phyloP scores from a whole-genome alignment of 2,888 invertebrate genomes.

The Drosophila subsilvestris region DNA sequence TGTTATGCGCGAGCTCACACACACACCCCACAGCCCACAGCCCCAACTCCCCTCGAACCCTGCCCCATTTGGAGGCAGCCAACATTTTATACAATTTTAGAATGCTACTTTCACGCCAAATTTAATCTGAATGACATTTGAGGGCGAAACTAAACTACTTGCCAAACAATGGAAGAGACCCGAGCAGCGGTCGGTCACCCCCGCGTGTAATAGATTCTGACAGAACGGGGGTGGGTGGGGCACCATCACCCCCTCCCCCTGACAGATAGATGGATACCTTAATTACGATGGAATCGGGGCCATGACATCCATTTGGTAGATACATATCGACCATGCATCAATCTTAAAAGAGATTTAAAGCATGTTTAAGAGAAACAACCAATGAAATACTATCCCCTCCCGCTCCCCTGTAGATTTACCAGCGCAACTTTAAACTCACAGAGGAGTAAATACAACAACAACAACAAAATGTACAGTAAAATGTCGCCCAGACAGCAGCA shows the following conservation, averaged over 20 bases:
- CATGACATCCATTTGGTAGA: background rate
- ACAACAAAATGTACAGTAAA: too few species aligned
- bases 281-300: background rate
- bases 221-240: background rate
- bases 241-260: background rate
- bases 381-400: too few species aligned
- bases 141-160: constrained; percentile 71
- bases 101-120: constrained; percentile 80
- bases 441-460: too few species aligned
- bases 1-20: constrained; percentile 74
- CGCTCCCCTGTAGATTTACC: too few species aligned
- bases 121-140: constrained; percentile 79
- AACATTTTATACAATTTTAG: constrained; percentile 62
- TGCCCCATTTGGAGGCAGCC: constrained; percentile 3
- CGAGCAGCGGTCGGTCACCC: constrained; percentile 11
- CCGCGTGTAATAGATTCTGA: background rate
- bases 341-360: background rate
- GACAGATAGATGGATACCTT: background rate
- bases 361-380: too few species aligned
- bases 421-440: too few species aligned
- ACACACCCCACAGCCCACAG: constrained; percentile 8
- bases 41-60: background rate
- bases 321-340: background rate
- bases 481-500: too few species aligned
- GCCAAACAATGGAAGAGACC: constrained; percentile 39